Conservation (phyloP, 2,113 vertebrate genomes). For the Suncus etruscus region DNA sequence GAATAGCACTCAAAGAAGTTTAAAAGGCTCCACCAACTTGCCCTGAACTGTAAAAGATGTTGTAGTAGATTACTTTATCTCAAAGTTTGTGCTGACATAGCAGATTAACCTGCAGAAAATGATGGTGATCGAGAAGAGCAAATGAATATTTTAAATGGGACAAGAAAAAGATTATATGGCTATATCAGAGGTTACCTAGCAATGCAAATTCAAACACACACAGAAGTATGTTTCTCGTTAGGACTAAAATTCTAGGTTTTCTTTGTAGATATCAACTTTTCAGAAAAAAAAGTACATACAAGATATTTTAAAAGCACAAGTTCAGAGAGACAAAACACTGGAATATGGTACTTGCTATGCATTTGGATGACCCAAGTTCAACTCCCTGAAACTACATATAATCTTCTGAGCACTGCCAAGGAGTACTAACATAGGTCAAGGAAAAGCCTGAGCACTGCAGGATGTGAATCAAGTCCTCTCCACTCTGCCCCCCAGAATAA, state of each 20-base stretch:
- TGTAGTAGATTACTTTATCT: neutral
- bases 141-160: neutral
- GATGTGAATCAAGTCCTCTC: too few species aligned
- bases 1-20: neutral
- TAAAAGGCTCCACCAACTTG: neutral
- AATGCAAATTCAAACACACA: neutral
- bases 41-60: neutral
- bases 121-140: neutral
- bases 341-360: too few species aligned
- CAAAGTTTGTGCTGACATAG: conserved; percentile 1
- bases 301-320: neutral
- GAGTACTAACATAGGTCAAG: too few species aligned
- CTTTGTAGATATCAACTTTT: conserved; percentile 15
- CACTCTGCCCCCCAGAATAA: too few species aligned
- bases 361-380: too few species aligned
- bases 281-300: neutral
- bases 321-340: too few species aligned
- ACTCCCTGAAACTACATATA: too few species aligned
- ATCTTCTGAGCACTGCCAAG: too few species aligned
- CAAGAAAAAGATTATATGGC: neutral
- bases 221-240: neutral
- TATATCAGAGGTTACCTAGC: neutral
- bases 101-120: conserved; percentile 28
- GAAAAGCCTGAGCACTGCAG: too few species aligned
- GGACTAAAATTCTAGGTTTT: conserved; percentile 30